Evolutionary conservation across 2,113 vertebrate species (phyloP).

Genomic region (Zapus hudsonius): DNA sequence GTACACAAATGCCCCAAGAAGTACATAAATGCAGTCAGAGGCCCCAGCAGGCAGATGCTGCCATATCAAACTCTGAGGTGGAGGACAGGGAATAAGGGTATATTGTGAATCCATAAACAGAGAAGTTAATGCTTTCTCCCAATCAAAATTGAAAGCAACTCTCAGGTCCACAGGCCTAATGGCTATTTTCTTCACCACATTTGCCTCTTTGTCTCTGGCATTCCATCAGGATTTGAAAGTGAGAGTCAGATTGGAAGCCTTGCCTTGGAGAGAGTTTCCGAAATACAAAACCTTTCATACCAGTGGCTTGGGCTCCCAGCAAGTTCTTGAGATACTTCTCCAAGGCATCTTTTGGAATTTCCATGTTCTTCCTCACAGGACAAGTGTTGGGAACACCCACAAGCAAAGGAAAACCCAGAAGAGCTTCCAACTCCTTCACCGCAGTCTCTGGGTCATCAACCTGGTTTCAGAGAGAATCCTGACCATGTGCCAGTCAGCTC

Average conservation of each 20-base stretch:
- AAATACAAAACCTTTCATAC: conserved; percentile 68
- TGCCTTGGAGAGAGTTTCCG: background rate
- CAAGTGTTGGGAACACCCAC: conserved; percentile 76
- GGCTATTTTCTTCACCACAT: background rate
- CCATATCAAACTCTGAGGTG: background rate
- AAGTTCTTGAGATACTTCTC: conserved; percentile 84
- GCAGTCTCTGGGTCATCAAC: conserved; percentile 83
- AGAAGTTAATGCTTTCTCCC: background rate
- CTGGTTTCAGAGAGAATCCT: conserved; percentile 76
- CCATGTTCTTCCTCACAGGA: conserved; percentile 79
- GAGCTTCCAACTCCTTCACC: conserved; percentile 85
- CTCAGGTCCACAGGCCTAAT: fast-evolving
- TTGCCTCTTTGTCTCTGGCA: background rate
- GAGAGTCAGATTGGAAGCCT: background rate
- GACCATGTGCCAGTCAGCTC: background rate
- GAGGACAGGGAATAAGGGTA: too few species aligned
- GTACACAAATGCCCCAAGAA: background rate
- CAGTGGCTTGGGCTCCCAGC: conserved; percentile 78
- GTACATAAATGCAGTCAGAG: background rate
- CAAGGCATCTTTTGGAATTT: conserved; percentile 84
- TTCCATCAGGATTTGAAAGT: background rate
- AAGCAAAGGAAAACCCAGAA: conserved; percentile 84
- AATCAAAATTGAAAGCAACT: background rate
- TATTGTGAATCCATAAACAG: background rate
- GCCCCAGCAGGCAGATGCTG: background rate